Base-by-base conservation (phyloP, 2,113 vertebrate genomes). In the Upupa epops region DNA sequence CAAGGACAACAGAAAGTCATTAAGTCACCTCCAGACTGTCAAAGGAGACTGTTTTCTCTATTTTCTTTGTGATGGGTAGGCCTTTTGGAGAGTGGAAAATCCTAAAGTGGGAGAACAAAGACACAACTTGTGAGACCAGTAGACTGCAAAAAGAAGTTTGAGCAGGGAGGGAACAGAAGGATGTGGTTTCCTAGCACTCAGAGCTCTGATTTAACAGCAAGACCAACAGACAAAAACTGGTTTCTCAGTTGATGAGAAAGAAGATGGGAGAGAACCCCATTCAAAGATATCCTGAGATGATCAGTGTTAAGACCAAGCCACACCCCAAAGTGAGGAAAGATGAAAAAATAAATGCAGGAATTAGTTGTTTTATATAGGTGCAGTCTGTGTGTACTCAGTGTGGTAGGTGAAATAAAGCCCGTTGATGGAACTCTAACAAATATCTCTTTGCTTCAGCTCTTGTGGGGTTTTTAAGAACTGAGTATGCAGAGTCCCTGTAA, bases 1-100 rank as follows among this genome's bases (percentile, higher is more conserved):
- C 71, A 70, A 92, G 82, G 78, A 92, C 78, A 59, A 76, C 42
- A 80, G 63, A 91, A 92, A 71, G 75, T 95, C 84, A 66, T 76
- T 76, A 87, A 96, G 82, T 70, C 68, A 70, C 22, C 36, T 76
- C 37, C 59, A 89, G 28, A 22, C 58, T 86, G 65, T 85, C 77
- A 72, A 89, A 93, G 36, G 40, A 81, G 61, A 70, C 34, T 28
- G 5, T 75, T 92, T 61, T 82, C 31, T 84, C 28, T 25, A 20
- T 92, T 90, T 93, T 89, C 78, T 82, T 87, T 85, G 58, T 48
- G 45, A 32, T 16, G 51, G 26, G 22, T 49, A 61, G 71, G 36
- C 46, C 42, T 29, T 83, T 87, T 70, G 59, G 18, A 42, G n/a
- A 68, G 26, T 55, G 64, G 48, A 79, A 92, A 85, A 91, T 79